Conservation (phyloP, 2,797 vertebrate genomes). For the Euthynnus affinis region DNA sequence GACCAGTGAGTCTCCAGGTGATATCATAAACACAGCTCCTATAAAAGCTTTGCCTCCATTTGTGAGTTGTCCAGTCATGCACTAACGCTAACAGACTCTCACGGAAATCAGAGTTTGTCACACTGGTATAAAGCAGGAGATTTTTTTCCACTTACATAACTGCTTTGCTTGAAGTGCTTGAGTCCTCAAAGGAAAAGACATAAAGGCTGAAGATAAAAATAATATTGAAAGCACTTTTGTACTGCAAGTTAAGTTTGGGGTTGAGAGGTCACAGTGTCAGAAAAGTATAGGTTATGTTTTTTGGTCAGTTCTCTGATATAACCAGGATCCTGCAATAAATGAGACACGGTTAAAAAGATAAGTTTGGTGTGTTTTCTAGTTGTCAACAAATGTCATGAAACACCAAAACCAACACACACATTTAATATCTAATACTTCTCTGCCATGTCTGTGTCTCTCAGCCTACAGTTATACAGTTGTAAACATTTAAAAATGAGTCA, state of each 20-base stretch:
- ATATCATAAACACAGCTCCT: conserved; percentile 37
- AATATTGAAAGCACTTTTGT: neutral
- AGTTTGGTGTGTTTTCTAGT: no score
- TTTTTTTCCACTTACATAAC: neutral
- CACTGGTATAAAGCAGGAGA: neutral
- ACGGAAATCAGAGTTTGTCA: conserved; percentile 13
- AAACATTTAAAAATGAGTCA: no score
- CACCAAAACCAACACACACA: no score
- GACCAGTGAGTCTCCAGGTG: conserved; percentile 26
- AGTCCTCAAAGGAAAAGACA: neutral
- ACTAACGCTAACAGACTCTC: neutral
- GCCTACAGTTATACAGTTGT: no score
- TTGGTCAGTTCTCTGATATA: neutral
- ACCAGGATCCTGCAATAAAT: neutral
- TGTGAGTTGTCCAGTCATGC: neutral
- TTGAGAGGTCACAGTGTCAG: neutral
- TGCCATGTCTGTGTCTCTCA: no score
- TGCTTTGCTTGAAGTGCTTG: conserved; percentile 12
- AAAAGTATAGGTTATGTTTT: neutral
- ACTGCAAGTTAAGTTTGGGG: neutral
- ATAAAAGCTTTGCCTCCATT: conserved; percentile 23
- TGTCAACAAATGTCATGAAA: no score
- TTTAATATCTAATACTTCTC: no score
- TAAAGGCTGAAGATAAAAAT: conserved; percentile 10
- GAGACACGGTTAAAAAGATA: no score